Evolutionary conservation across 2,113 vertebrate species (phyloP).

Genomic region (Porphyrio hochstetteri): DNA sequence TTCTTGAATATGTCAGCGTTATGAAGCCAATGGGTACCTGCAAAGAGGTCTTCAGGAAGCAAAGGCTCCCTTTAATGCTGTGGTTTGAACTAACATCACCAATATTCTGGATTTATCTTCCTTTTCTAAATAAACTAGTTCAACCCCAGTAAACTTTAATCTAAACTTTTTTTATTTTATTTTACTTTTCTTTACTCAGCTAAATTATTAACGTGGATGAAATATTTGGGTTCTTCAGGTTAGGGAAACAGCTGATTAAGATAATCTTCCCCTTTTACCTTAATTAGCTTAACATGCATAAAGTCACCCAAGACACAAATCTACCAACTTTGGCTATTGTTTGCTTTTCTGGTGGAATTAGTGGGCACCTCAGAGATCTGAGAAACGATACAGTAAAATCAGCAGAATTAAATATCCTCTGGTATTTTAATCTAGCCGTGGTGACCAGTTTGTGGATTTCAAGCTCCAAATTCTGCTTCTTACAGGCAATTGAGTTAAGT

Average conservation of each 20-base stretch:
- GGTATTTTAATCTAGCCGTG: conserved; percentile 7
- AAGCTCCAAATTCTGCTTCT: background rate
- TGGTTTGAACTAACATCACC: background rate
- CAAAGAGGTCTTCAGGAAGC: background rate
- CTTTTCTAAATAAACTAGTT: background rate
- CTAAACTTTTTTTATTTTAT: background rate
- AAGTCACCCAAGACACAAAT: background rate
- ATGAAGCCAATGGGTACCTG: background rate
- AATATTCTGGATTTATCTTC: background rate
- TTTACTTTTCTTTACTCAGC: background rate
- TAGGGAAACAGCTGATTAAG: background rate
- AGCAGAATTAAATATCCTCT: conserved; percentile 24
- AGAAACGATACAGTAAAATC: background rate
- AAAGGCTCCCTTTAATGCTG: background rate
- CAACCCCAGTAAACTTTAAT: background rate
- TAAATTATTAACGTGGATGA: background rate
- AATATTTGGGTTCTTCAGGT: background rate
- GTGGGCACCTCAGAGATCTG: background rate
- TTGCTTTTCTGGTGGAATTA: conserved; percentile 22
- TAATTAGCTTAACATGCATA: background rate
- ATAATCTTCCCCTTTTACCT: background rate
- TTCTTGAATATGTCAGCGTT: background rate
- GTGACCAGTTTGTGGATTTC: background rate
- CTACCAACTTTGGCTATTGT: background rate
- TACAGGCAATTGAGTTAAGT: background rate